These are phyloP conservation scores for Thereva nobilitata DNA, from an alignment of 2,888 invertebrate genomes.

Conservation along the genomic window DNA sequence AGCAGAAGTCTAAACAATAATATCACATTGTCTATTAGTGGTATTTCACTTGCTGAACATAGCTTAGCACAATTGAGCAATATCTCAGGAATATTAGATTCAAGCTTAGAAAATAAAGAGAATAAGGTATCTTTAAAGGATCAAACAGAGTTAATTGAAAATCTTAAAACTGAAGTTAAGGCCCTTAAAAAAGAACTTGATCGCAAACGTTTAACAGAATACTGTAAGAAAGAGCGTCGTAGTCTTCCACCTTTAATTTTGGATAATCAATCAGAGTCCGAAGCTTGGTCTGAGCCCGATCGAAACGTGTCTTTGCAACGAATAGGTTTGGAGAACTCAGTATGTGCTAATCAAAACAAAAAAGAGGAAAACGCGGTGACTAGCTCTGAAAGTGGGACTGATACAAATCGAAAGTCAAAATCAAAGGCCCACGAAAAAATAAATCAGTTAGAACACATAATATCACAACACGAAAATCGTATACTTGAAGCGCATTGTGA, in stretches of 20 bases:
- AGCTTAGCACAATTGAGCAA: slow-evolving; percentile 60
- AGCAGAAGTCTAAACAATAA: slow-evolving; percentile 59
- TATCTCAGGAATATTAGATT: slow-evolving; percentile 58
- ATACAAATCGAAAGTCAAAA: slow-evolving; percentile 47
- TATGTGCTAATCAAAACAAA: slow-evolving; percentile 49
- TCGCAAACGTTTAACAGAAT: slow-evolving; percentile 43
- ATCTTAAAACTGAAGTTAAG: slow-evolving; percentile 50
- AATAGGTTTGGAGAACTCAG: slow-evolving; percentile 65
- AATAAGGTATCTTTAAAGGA: slow-evolving; percentile 40
- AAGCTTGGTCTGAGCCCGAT: slow-evolving; percentile 87
- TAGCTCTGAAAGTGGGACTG: slow-evolving; percentile 40
- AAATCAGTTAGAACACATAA: slow-evolving; percentile 55
- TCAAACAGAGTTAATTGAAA: slow-evolving; percentile 46
- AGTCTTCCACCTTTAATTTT: slow-evolving; percentile 51
- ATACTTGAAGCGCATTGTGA: slow-evolving; percentile 54
- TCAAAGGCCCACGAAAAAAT: slow-evolving; percentile 57
- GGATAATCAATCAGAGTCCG: slow-evolving; percentile 68
- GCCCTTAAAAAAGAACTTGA: slow-evolving; percentile 50
- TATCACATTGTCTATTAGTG: slow-evolving; percentile 53
- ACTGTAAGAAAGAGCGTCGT: slow-evolving; percentile 51
- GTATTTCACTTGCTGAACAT: slow-evolving; percentile 58
- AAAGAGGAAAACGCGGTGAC: slow-evolving; percentile 39
- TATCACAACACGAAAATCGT: slow-evolving; percentile 58
- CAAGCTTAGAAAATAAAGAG: slow-evolving; percentile 42
- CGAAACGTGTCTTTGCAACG: slow-evolving; percentile 78